A percentile compares a stretch with the other conserved stretches of the same genome.
Evolutionary conservation across 2,113 vertebrate genomes (phyloP).

Genomic region (Circaetus gallicus): DNA sequence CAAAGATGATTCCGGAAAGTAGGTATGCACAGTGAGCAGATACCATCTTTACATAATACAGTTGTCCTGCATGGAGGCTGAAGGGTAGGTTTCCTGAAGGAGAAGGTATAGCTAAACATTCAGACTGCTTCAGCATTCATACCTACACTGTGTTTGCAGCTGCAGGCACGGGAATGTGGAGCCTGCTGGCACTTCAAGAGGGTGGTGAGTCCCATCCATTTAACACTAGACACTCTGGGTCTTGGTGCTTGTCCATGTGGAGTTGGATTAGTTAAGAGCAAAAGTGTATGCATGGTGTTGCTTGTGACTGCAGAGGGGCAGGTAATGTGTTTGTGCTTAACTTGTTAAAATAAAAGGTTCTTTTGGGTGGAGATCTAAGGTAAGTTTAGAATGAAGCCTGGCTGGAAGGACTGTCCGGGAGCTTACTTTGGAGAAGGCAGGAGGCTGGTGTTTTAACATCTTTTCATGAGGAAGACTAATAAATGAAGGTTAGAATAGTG

Average conservation of each 20-base stretch:
- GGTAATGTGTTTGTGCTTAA: background rate
- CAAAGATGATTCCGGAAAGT: background rate
- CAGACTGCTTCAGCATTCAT: background rate
- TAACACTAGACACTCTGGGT: rapidly evolving
- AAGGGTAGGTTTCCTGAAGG: background rate
- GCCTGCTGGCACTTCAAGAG: background rate
- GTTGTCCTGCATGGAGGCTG: background rate
- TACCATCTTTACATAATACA: rapidly evolving
- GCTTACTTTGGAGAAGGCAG: background rate
- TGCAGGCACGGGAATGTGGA: background rate
- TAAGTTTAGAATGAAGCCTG: background rate
- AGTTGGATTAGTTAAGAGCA: background rate
- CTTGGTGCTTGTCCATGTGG: rapidly evolving
- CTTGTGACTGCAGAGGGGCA: background rate
- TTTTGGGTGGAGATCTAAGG: background rate
- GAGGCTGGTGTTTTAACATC: background rate
- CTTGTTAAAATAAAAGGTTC: background rate
- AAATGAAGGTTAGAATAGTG: background rate
- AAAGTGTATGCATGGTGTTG: rapidly evolving
- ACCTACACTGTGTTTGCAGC: background rate
- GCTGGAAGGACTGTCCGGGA: background rate
- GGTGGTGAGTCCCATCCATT: background rate
- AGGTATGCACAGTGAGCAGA: background rate
- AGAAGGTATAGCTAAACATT: background rate
- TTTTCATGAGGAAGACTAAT: background rate